Percentiles rank a stretch among this genome's conserved stretches.
These are phyloP conservation scores for Cygnus olor DNA, from an alignment of 2,797 vertebrate species.

Conservation along the genomic window DNA sequence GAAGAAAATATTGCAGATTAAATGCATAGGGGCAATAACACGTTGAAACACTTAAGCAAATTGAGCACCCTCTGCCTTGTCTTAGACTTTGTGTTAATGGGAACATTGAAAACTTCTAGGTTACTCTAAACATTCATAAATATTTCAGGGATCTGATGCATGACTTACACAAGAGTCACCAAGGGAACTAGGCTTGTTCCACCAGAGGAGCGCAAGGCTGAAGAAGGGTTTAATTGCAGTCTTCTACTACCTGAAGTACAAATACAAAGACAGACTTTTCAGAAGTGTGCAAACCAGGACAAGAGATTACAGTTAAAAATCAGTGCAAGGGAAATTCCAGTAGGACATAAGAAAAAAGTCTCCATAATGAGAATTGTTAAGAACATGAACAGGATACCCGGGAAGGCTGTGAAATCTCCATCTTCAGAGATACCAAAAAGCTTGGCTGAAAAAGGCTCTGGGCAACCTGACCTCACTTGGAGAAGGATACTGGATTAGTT, in stretches of 20 bases:
- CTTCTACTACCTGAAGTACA: not conserved
- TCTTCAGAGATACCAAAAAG: not conserved
- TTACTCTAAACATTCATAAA: not conserved
- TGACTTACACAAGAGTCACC: not conserved
- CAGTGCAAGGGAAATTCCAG: not conserved
- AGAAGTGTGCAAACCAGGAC: not conserved
- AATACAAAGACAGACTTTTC: not conserved
- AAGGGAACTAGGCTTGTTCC: not conserved
- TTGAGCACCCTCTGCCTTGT: not conserved
- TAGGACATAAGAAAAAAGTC: not conserved
- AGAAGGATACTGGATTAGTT: not conserved
- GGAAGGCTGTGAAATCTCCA: not conserved
- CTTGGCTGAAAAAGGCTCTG: not conserved
- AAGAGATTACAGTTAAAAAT: not conserved
- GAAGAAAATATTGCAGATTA: not conserved
- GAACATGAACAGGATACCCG: not conserved
- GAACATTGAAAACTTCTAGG: not conserved
- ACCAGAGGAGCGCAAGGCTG: not conserved
- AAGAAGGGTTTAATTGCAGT: not conserved
- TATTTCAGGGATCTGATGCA: not conserved
- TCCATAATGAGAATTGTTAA: not conserved
- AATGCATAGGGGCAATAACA: not conserved
- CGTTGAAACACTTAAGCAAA: not conserved
- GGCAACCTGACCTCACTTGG: not conserved
- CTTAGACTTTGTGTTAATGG: not conserved